Percentiles rank a stretch among this genome's conserved stretches.
Evolutionary conservation across 2,888 invertebrate genomes (phyloP).

Genomic region (Papilio elwesi): DNA sequence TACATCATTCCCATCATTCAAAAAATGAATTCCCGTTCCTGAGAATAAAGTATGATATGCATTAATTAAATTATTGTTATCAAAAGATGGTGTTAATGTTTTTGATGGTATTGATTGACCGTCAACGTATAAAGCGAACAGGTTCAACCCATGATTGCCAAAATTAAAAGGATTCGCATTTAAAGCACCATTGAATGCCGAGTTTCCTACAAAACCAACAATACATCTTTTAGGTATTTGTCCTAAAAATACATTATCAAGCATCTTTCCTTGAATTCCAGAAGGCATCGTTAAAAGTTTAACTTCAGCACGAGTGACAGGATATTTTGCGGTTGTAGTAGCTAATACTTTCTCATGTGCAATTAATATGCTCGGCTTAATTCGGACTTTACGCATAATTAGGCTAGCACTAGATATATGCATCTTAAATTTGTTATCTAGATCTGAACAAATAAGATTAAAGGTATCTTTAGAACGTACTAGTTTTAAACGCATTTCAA

Average conservation of each 20-base stretch:
- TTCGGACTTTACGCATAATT: constrained; percentile 28
- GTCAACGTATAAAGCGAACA: too few relatives aligned
- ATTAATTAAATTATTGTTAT: too few relatives aligned
- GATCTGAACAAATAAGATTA: constrained; percentile 22
- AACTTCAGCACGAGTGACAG: constrained; percentile 46
- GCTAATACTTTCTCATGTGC: constrained; percentile 42
- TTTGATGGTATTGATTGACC: too few relatives aligned
- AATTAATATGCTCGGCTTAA: constrained; percentile 38
- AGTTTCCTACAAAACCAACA: constrained; percentile 44
- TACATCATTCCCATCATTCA: constrained; percentile 47
- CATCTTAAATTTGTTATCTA: constrained; percentile 37
- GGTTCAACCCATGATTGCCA: constrained; percentile 31
- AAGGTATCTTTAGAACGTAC: constrained; percentile 38
- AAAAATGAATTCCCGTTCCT: constrained; percentile 48
- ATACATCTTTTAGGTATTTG: constrained; percentile 44
- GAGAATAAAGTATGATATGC: constrained; percentile 46
- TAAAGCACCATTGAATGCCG: constrained; percentile 43
- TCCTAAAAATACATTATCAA: constrained; percentile 47
- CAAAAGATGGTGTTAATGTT: too few relatives aligned
- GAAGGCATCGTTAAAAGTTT: constrained; percentile 47
- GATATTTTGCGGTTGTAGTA: constrained; percentile 48
- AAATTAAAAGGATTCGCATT: constrained; percentile 47
- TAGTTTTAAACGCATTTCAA: constrained; percentile 43
- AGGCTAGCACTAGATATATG: constrained; percentile 35
- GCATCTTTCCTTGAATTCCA: constrained; percentile 45